Percentiles rank a stretch among this genome's conserved stretches.
These are phyloP conservation scores for Theonella swinhoei DNA, from an alignment of 37 sponge, comb jelly and placozoan genomes.

Conservation along the genomic window DNA sequence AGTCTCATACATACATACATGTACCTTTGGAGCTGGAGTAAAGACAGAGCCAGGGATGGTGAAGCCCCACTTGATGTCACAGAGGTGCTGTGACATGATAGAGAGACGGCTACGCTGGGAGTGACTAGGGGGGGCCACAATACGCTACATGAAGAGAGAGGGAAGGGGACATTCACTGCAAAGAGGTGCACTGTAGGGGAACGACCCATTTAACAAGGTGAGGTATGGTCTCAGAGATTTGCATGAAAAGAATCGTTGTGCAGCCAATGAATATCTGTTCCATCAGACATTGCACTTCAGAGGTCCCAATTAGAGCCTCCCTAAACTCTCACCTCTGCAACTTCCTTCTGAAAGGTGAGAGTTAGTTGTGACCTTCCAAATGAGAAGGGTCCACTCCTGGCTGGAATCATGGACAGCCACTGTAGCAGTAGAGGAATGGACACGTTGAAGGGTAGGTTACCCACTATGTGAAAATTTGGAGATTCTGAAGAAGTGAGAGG, in stretches of 20 bases:
- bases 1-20: too few relatives aligned
- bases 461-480: constrained; percentile 67
- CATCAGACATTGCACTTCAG: too few relatives aligned
- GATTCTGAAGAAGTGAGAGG: constrained; percentile 28
- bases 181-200: too few relatives aligned
- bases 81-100: constrained; percentile 78
- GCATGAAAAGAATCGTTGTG: too few relatives aligned
- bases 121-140: constrained; percentile 65
- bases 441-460: constrained; percentile 92
- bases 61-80: constrained; percentile 64
- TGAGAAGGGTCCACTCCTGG: constrained; percentile 71
- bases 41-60: constrained; percentile 61
- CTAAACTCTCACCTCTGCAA: constrained; percentile 73
- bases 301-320: too few relatives aligned
- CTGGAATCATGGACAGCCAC: constrained; percentile 69
- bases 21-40: constrained; percentile 84
- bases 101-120: constrained; percentile 79
- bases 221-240: too few relatives aligned
- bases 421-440: constrained; percentile 85
- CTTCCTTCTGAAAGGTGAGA: constrained; percentile 94
- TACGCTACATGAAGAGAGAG: constrained; percentile 48
- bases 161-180: too few relatives aligned
- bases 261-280: too few relatives aligned
- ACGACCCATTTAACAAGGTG: too few relatives aligned
- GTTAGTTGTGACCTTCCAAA: constrained; percentile 81